phyloP scores from a whole-genome alignment of 2,113 vertebrate genomes.

The Rhea americana region DNA sequence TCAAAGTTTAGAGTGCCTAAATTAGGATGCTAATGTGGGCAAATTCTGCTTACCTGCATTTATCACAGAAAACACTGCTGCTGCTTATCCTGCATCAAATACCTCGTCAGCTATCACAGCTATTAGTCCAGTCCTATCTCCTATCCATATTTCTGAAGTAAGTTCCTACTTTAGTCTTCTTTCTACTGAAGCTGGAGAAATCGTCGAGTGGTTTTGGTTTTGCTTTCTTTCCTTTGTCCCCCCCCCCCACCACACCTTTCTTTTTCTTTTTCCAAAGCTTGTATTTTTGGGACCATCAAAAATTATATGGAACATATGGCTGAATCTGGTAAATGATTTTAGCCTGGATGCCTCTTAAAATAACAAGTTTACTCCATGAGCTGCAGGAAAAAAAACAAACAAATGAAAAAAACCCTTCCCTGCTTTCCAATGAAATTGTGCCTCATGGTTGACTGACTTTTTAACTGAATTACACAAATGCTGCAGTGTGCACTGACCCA shows the following conservation, averaged over 20 bases:
- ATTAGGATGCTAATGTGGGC: conserved; percentile 13
- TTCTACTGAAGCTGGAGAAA: not conserved
- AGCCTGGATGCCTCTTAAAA: not conserved
- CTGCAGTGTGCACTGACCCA: not conserved
- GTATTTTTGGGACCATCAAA: not conserved
- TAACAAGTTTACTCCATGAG: not conserved
- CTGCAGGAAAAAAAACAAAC: not conserved
- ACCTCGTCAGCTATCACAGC: not conserved
- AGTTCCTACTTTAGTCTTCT: not conserved
- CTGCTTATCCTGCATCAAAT: not conserved
- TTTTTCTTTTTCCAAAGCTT: not conserved
- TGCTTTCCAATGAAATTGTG: not conserved
- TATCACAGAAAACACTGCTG: conserved; percentile 8
- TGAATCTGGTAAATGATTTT: not conserved
- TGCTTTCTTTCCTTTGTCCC: fast-evolving
- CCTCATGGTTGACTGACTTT: not conserved
- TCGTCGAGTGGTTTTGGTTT: not conserved
- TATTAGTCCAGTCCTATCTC: not conserved
- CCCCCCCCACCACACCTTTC: too few relatives aligned
- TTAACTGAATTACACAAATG: not conserved
- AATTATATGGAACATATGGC: not conserved
- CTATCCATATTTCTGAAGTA: not conserved
- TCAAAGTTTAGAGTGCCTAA: not conserved
- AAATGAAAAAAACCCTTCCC: not conserved
- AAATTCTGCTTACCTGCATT: conserved; percentile 12